Conservation (phyloP, 2,113 vertebrate species). For the Sinosuthora webbiana region DNA sequence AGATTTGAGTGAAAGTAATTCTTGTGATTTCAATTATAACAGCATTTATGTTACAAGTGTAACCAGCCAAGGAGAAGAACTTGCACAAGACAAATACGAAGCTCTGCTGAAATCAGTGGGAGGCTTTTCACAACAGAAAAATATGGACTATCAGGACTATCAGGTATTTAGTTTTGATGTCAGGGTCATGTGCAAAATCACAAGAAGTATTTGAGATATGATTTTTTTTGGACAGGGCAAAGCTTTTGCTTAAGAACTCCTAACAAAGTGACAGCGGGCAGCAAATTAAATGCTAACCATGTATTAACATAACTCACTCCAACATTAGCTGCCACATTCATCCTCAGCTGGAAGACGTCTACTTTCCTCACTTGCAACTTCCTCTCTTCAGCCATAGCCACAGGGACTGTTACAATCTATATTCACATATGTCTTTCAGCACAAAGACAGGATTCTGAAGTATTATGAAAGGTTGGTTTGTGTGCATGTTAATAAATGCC, state of each 20-base stretch:
- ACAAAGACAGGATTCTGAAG: constrained; percentile 17
- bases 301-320: not conserved
- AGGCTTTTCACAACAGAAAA: not conserved
- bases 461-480: not conserved
- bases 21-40: not conserved
- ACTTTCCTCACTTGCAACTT: not conserved
- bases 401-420: not conserved
- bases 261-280: not conserved
- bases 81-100: not conserved
- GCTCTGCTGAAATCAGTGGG: not conserved
- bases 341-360: constrained; percentile 1
- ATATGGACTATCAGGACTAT: not conserved
- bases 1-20: not conserved
- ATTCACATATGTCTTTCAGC: not conserved
- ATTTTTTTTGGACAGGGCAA: not conserved
- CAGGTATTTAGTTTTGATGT: not conserved
- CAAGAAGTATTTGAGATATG: not conserved
- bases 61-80: not conserved
- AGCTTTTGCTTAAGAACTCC: not conserved
- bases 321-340: not conserved
- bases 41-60: not conserved
- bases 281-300: not conserved
- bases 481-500: not conserved
- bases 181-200: not conserved
- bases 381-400: not conserved